Conservation (phyloP, 2,797 vertebrate genomes). For the Sebastes aleutianus region DNA sequence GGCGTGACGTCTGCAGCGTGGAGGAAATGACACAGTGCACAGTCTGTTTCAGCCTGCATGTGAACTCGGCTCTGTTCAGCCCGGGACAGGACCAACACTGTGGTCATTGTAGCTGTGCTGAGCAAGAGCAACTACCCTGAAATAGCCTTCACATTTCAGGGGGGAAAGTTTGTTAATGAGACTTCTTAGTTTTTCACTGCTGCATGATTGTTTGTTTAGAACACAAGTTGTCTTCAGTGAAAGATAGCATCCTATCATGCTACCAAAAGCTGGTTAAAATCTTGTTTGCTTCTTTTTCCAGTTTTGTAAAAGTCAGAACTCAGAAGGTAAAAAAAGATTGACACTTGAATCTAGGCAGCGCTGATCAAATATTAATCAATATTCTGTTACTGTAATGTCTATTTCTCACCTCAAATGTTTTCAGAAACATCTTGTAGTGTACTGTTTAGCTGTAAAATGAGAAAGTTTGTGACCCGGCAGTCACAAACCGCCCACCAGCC, state of each 20-base stretch:
- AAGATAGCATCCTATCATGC: neutral
- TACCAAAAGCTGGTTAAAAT: neutral
- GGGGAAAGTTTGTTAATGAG: neutral
- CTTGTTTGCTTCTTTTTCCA: neutral
- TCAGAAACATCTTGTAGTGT: too few relatives aligned
- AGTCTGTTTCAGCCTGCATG: constrained; percentile 68
- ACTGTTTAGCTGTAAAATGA: too few relatives aligned
- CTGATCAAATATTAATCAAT: too few relatives aligned
- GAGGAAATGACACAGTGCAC: constrained; percentile 71
- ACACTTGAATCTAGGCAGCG: too few relatives aligned
- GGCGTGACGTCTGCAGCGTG: constrained; percentile 36
- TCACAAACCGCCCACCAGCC: too few relatives aligned
- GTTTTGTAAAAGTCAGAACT: neutral
- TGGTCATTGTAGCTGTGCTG: constrained; percentile 55
- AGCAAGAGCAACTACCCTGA: constrained; percentile 3
- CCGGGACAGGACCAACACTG: constrained; percentile 66
- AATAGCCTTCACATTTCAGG: constrained; percentile 3
- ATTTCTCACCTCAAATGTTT: too few relatives aligned
- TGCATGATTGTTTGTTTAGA: neutral
- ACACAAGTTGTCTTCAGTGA: neutral
- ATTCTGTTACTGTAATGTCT: too few relatives aligned
- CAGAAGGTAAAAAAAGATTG: neutral
- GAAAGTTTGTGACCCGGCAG: too few relatives aligned
- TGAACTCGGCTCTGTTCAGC: constrained; percentile 54
- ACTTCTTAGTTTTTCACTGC: neutral